Percentiles rank a stretch among this genome's conserved stretches.
These are phyloP conservation scores for Clarias platycephalus DNA, from an alignment of 2,797 vertebrate genomes.

Conservation along the genomic window DNA sequence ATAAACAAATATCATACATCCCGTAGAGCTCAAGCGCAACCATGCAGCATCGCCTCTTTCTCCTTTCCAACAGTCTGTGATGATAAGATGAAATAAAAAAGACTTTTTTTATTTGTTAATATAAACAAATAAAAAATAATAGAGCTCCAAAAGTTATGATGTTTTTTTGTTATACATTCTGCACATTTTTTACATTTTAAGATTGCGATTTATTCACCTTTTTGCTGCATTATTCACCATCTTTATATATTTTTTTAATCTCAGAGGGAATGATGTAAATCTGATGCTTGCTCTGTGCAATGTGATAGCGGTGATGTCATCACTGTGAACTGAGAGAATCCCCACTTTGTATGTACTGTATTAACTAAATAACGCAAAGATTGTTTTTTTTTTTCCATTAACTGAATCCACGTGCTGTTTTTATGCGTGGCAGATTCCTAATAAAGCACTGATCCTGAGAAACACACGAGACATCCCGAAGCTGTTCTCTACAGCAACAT, in stretches of 20 bases:
- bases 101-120: no score
- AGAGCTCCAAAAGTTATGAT: no score
- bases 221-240: not conserved
- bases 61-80: no score
- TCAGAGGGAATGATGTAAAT: not conserved
- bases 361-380: no score
- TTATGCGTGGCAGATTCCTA: not conserved
- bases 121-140: no score
- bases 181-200: not conserved
- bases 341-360: no score
- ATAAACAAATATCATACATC: no score
- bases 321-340: not conserved
- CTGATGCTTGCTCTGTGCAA: not conserved
- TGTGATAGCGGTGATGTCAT: slow-evolving; percentile 39
- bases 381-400: not conserved
- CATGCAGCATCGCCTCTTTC: no score
- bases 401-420: not conserved
- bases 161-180: not conserved
- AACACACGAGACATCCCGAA: not conserved
- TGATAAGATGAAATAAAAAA: no score
- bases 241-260: not conserved
- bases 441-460: not conserved
- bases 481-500: not conserved
- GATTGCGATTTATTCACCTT: not conserved
- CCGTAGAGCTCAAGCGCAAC: no score